Base-by-base conservation (phyloP, 2,797 vertebrate species). In the Microhierax caerulescens region DNA sequence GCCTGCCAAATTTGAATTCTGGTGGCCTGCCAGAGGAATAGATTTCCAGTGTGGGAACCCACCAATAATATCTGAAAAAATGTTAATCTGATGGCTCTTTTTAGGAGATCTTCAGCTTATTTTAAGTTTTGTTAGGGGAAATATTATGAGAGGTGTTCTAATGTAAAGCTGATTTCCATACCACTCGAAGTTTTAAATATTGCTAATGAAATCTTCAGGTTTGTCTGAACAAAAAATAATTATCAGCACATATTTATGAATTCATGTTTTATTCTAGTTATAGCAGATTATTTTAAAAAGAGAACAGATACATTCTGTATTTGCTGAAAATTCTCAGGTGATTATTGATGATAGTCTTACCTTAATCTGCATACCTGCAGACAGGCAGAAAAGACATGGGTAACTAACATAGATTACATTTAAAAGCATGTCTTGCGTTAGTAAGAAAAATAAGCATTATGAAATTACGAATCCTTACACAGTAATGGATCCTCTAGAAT, bases 1-100 rank as follows among this genome's bases (percentile, higher is more conserved):
- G 85, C 61, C 94, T 97, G 96, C 90, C 93, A 96, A 95, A 95
- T 80, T 91, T 93, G 51, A 80, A 92, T 93, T 86, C 82, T 93
- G 79, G 69, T 96, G 68, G 27, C 24, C 81, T 97, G 93, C 86
- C 94, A 92, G 85, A 94, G 45, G n/a, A 93, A 75, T 67, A 87
- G 80, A 83, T 91, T 96, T 96, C 61, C 74, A 41, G 37, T 73
- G 28, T 81, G 65, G 85, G 74, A 88, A 81, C 17, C 27, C 56
- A 86, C 39, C 20, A 54, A 45, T 60, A 48, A 32, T 85, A 57
- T 25, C 17, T 84, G 50, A 74, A 32, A 61, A 95, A 87, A 89
- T 73, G 41, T 61, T 88, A 25, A 79, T 64, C 36, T 88, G 43
- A 85, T 84, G 43, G 13, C 8, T 93, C 4, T 2, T 88, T 88